phyloP scores from a whole-genome alignment of 2,797 vertebrate genomes.

The Neoniphon sammara region DNA sequence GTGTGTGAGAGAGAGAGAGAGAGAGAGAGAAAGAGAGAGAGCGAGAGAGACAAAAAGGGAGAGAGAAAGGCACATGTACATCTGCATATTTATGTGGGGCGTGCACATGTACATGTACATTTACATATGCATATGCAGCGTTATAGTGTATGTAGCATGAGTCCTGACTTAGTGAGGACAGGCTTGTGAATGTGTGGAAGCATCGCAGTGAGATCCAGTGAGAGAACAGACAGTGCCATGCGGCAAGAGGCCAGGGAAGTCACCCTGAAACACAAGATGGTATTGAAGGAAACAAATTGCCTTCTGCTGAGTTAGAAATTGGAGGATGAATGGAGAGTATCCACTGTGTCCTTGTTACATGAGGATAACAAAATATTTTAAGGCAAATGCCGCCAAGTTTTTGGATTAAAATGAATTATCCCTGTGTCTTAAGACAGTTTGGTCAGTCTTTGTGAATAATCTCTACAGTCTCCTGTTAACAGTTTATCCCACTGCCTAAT shows the following conservation, averaged over 20 bases:
- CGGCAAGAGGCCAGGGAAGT: slow-evolving; percentile 56
- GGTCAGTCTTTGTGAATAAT: slow-evolving; percentile 46
- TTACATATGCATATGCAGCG: slow-evolving; percentile 7
- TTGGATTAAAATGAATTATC: background rate
- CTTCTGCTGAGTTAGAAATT: slow-evolving; percentile 57
- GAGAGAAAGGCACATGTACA: background rate
- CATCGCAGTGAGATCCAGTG: slow-evolving; percentile 22
- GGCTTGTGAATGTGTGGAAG: slow-evolving; percentile 35
- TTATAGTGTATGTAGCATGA: background rate
- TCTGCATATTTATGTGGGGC: too few species aligned
- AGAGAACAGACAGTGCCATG: slow-evolving; percentile 38
- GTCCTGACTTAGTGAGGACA: slow-evolving; percentile 17
- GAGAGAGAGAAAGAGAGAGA: too few species aligned
- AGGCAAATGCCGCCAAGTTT: background rate
- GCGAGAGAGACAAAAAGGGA: too few species aligned
- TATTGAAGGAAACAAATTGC: slow-evolving; percentile 60
- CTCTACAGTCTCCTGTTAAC: background rate
- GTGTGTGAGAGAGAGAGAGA: too few species aligned
- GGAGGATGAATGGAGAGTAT: slow-evolving; percentile 51
- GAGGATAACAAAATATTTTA: slow-evolving; percentile 6
- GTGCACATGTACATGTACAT: too few species aligned
- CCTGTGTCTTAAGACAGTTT: slow-evolving; percentile 36
- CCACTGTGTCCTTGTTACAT: slow-evolving; percentile 1
- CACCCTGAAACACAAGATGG: slow-evolving; percentile 61
- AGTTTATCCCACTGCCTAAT: slow-evolving; percentile 47